phyloP scores from a whole-genome alignment of 2,113 vertebrate species.

The Desmodus rotundus region DNA sequence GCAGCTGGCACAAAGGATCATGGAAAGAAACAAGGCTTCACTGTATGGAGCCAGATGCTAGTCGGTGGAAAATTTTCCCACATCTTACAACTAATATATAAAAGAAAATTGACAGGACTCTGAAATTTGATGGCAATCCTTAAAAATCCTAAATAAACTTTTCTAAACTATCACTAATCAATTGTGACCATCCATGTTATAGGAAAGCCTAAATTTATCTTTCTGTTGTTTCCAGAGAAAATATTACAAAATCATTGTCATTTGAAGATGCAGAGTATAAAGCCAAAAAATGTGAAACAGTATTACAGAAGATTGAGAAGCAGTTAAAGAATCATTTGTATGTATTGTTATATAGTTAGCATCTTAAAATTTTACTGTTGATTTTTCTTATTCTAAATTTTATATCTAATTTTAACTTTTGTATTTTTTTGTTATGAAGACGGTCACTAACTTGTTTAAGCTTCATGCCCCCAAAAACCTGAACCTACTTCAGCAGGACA shows the following conservation, averaged over 20 bases:
- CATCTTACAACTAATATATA: not conserved
- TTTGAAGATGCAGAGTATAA: not conserved
- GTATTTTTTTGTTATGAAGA: not conserved
- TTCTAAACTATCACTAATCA: not conserved
- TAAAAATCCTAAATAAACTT: not conserved
- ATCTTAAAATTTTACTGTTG: not conserved
- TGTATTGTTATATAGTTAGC: not conserved
- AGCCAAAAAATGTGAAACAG: not conserved
- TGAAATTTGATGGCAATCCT: not conserved
- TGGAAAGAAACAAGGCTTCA: not conserved
- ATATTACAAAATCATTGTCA: not conserved
- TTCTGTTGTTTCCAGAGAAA: not conserved
- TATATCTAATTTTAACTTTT: not conserved
- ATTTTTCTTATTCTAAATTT: not conserved
- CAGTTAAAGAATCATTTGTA: not conserved
- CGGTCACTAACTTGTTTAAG: not conserved
- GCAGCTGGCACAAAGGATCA: accelerated
- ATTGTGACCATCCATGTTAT: not conserved
- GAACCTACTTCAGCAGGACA: not conserved
- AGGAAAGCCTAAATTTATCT: not conserved
- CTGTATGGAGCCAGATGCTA: not conserved
- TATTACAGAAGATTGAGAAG: not conserved
- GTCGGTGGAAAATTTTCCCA: not conserved
- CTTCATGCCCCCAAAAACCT: not conserved
- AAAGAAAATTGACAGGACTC: not conserved